phyloP scores from a whole-genome alignment of 2,888 invertebrate species.

The Atrina japonica region DNA sequence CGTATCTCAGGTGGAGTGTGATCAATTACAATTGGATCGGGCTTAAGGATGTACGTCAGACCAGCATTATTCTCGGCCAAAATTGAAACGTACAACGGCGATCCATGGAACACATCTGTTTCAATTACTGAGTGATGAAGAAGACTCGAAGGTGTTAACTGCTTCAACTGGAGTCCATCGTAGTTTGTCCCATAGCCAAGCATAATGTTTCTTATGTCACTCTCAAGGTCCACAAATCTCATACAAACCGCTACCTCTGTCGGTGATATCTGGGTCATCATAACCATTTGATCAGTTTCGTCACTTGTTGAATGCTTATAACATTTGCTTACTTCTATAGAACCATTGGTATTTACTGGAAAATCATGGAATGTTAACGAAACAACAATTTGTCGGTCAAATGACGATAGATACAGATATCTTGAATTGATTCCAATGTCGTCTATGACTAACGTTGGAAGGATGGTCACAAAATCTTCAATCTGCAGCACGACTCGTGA shows the following conservation, averaged over 20 bases:
- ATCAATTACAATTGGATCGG: no score
- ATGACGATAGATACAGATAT: background rate
- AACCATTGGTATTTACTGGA: no score
- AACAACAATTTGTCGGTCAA: background rate
- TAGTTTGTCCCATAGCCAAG: slow-evolving; percentile 53
- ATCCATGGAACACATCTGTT: slow-evolving; percentile 46
- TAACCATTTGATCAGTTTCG: background rate
- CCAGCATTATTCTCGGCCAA: slow-evolving; percentile 57
- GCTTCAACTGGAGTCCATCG: slow-evolving; percentile 51
- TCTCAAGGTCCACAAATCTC: slow-evolving; percentile 43
- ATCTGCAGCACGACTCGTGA: no score
- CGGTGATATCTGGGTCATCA: slow-evolving; percentile 40
- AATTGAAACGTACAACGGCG: slow-evolving; percentile 46
- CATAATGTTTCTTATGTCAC: slow-evolving; percentile 33
- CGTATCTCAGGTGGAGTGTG: no score
- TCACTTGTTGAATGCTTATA: no score
- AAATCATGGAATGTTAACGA: background rate
- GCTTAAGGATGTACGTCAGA: slow-evolving; percentile 34
- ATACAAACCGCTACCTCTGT: slow-evolving; percentile 28
- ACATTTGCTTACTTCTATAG: no score
- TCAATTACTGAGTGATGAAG: slow-evolving; percentile 34
- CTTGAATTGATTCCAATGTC: no score
- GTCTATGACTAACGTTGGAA: background rate
- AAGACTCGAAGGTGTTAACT: slow-evolving; percentile 30
- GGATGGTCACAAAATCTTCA: no score